A percentile compares a stretch with the other conserved stretches of the same genome.
Evolutionary conservation across 2,888 invertebrate species (phyloP).

Genomic region (Sarcophaga caerulescens): DNA sequence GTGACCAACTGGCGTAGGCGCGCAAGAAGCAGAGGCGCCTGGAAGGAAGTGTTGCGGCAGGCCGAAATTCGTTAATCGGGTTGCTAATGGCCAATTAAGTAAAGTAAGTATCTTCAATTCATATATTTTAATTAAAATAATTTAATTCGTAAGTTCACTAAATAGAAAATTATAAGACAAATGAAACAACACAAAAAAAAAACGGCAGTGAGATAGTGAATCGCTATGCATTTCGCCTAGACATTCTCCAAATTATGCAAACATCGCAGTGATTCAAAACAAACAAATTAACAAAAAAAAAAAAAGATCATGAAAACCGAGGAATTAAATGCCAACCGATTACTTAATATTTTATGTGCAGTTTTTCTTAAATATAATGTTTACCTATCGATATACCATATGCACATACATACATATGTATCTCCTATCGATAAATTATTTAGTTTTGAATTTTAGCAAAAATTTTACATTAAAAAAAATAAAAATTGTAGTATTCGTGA

Average conservation of each 20-base stretch:
- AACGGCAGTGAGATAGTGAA: too few relatives aligned
- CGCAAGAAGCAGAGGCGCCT: too few relatives aligned
- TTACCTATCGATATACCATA: neutral
- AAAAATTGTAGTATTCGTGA: neutral
- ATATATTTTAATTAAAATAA: too few relatives aligned
- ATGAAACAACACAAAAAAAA: too few relatives aligned
- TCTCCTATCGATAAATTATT: neutral
- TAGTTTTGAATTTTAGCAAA: neutral
- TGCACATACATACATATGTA: neutral
- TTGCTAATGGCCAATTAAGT: too few relatives aligned
- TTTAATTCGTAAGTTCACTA: too few relatives aligned
- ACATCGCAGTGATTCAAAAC: neutral
- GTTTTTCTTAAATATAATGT: constrained; percentile 6
- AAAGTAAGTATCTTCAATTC: too few relatives aligned
- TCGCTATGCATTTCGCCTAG: neutral
- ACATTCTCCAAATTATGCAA: neutral
- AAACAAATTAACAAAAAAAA: neutral
- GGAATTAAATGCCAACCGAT: constrained; percentile 12
- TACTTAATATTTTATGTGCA: constrained; percentile 16
- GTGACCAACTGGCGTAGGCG: too few relatives aligned
- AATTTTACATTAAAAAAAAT: neutral
- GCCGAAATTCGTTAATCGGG: too few relatives aligned
- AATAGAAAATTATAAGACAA: too few relatives aligned
- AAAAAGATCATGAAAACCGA: neutral
- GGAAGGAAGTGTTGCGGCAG: too few relatives aligned